Percentiles rank a stretch among this genome's conserved stretches.
Conservation (phyloP, 1,140 invertebrate genomes). For the Daktulosphaira vitifoliae region DNA sequence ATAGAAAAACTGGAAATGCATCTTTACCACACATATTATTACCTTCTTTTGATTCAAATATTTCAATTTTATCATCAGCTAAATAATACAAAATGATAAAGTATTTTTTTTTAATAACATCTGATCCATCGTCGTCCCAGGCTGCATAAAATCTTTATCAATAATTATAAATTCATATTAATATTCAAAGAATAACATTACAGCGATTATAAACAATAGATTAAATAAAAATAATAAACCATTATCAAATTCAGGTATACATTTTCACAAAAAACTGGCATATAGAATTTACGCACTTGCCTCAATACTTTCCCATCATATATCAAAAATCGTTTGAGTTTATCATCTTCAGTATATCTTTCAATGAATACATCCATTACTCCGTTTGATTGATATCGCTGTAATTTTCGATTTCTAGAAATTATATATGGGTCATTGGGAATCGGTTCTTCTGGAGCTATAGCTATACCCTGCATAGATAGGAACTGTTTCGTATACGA, state of each 20-base stretch:
- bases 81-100: slow-evolving; percentile 67
- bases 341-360: slow-evolving; percentile 11
- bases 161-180: too few relatives aligned
- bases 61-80: slow-evolving; percentile 66
- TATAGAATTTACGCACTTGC: neutral
- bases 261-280: too few relatives aligned
- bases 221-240: too few relatives aligned
- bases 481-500: neutral
- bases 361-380: too few relatives aligned
- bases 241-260: too few relatives aligned
- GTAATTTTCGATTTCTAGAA: neutral
- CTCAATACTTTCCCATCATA: slow-evolving; percentile 60
- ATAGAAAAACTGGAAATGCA: slow-evolving; percentile 61
- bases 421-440: slow-evolving; percentile 6
- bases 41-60: slow-evolving; percentile 41
- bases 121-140: slow-evolving; percentile 62
- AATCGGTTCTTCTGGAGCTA: neutral
- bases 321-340: slow-evolving; percentile 55
- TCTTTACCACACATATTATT: slow-evolving; percentile 40
- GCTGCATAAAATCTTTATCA: slow-evolving; percentile 58
- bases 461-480: neutral
- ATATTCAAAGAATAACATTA: too few relatives aligned
- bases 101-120: slow-evolving; percentile 52
- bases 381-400: neutral
- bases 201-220: too few relatives aligned